Conservation (phyloP, 2,888 invertebrate species). For the Synergus gifuensis region DNA sequence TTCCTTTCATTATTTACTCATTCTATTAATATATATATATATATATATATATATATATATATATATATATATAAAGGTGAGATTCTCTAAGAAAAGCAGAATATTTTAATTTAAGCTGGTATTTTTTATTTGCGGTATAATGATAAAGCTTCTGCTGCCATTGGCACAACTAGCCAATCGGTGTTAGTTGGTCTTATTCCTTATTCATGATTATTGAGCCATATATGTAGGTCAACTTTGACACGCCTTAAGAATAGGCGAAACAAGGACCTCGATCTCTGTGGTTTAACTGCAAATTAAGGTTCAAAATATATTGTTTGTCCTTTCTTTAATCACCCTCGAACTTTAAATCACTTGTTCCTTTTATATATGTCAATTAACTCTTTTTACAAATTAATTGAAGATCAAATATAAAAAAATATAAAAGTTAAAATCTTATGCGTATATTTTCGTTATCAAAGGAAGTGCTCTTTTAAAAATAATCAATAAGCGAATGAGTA, state of each 20-base stretch:
- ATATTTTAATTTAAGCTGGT: background rate
- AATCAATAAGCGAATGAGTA: slow-evolving; percentile 6
- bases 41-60: too few relatives aligned
- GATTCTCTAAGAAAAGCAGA: background rate
- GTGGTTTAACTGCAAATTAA: slow-evolving; percentile 21
- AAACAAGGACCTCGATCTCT: slow-evolving; percentile 35
- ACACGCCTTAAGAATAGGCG: slow-evolving; percentile 36
- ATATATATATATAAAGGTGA: too few relatives aligned
- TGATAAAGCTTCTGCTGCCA: slow-evolving; percentile 16
- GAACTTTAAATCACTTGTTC: too few relatives aligned
- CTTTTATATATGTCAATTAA: background rate
- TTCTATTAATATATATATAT: too few relatives aligned
- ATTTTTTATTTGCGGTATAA: slow-evolving; percentile 8
- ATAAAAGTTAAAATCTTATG: background rate
- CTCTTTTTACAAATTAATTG: background rate
- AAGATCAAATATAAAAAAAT: background rate
- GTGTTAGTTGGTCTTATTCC: slow-evolving; percentile 31
- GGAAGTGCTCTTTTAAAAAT: background rate
- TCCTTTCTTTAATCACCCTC: background rate
- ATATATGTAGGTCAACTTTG: slow-evolving; percentile 50
- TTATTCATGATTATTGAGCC: slow-evolving; percentile 52
- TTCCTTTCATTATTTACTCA: slow-evolving; percentile 3
- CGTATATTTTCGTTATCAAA: background rate
- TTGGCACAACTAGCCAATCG: slow-evolving; percentile 2
- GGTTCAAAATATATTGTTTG: slow-evolving; percentile 7